Evolutionary conservation across 2,888 invertebrate species (phyloP).

Genomic region (Macrophya annulata): DNA sequence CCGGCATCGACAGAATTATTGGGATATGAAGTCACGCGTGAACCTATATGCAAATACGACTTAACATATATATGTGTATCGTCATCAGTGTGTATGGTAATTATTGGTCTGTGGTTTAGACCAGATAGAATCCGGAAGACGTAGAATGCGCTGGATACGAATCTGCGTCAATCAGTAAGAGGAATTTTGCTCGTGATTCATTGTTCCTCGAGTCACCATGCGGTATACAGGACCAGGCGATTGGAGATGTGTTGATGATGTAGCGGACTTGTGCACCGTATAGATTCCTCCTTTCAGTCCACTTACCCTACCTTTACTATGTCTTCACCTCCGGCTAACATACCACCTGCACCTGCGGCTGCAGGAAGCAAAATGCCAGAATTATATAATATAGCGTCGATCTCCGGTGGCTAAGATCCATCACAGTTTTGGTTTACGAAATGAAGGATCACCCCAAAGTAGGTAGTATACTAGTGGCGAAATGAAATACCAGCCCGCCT

Average conservation of each 20-base stretch:
- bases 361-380: background rate
- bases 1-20: background rate
- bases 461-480: constrained; percentile 67
- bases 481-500: constrained; percentile 67
- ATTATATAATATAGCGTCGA: background rate
- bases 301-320: background rate
- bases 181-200: constrained; percentile 2
- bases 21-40: background rate
- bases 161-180: background rate
- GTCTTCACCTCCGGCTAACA: constrained; percentile 12
- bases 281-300: background rate
- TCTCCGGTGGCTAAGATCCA: background rate
- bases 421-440: constrained; percentile 68
- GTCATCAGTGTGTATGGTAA: background rate
- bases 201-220: background rate
- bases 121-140: background rate
- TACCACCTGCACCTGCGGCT: background rate
- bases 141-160: background rate
- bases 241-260: constrained; percentile 7
- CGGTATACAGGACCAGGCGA: background rate
- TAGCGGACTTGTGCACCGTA: background rate
- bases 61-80: background rate
- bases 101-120: background rate
- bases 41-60: background rate
- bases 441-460: constrained; percentile 68